These are phyloP conservation scores for Lycocerus yunnanus DNA, from an alignment of 2,888 invertebrate genomes.

Conservation along the genomic window DNA sequence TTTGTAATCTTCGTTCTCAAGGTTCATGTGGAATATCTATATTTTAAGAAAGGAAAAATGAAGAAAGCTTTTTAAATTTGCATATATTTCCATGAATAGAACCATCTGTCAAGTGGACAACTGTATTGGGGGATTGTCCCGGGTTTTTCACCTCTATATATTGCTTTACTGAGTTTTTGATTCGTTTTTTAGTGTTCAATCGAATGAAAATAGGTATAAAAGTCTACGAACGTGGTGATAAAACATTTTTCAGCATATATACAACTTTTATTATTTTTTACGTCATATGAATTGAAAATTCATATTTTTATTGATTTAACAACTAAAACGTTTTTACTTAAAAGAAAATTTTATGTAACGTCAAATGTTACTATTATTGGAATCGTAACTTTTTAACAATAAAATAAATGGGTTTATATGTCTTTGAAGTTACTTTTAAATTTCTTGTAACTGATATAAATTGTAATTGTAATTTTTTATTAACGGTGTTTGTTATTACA, in stretches of 20 bases:
- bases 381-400: neutral
- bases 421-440: neutral
- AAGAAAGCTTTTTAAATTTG: constrained; percentile 36
- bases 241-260: constrained; percentile 44
- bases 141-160: constrained; percentile 42
- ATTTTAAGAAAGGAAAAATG: constrained; percentile 27
- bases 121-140: constrained; percentile 34
- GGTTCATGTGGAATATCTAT: constrained; percentile 22
- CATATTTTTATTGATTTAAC: constrained; percentile 27
- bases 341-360: neutral
- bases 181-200: constrained; percentile 51
- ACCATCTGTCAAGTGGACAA: constrained; percentile 39
- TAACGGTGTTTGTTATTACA: neutral
- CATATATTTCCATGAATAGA: constrained; percentile 36
- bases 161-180: constrained; percentile 46
- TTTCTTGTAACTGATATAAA: neutral
- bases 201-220: constrained; percentile 52
- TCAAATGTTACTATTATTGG: neutral
- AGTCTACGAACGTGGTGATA: constrained; percentile 48
- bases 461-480: neutral
- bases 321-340: constrained; percentile 8
- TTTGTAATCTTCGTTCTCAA: constrained; percentile 7
- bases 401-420: neutral
- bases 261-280: constrained; percentile 41
- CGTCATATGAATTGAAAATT: constrained; percentile 37